Evolutionary conservation across 2,888 invertebrate species (phyloP).

Genomic region (Drosophila prostipennis): DNA sequence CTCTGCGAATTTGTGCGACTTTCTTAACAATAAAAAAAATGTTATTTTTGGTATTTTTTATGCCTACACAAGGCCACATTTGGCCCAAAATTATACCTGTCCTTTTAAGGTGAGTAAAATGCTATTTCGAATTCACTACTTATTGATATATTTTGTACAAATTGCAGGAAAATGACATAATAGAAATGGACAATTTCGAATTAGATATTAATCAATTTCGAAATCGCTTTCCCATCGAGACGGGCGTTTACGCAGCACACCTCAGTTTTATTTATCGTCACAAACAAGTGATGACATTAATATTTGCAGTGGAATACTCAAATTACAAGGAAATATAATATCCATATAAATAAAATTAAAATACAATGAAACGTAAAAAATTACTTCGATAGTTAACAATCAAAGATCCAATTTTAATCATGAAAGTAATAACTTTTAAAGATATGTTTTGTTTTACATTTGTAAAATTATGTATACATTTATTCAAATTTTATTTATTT

Average conservation of each 20-base stretch:
- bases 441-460: background rate
- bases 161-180: background rate
- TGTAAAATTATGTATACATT: background rate
- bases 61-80: background rate
- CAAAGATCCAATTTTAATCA: too few species aligned
- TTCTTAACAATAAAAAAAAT: background rate
- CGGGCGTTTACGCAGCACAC: background rate
- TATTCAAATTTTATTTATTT: background rate
- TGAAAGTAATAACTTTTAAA: background rate
- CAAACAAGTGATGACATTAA: background rate
- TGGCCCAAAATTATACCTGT: background rate
- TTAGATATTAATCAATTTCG: background rate
- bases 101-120: background rate
- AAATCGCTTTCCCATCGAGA: conserved; percentile 5
- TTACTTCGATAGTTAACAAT: too few species aligned
- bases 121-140: too few species aligned
- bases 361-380: too few species aligned
- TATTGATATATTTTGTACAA: too few species aligned
- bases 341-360: too few species aligned
- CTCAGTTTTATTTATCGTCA: background rate
- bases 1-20: background rate
- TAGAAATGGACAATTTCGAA: background rate
- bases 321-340: background rate
- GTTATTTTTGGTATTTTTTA: background rate
- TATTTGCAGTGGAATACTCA: background rate